These are phyloP conservation scores for Petroica traversi DNA, from an alignment of 2,113 vertebrate genomes.

Conservation along the genomic window DNA sequence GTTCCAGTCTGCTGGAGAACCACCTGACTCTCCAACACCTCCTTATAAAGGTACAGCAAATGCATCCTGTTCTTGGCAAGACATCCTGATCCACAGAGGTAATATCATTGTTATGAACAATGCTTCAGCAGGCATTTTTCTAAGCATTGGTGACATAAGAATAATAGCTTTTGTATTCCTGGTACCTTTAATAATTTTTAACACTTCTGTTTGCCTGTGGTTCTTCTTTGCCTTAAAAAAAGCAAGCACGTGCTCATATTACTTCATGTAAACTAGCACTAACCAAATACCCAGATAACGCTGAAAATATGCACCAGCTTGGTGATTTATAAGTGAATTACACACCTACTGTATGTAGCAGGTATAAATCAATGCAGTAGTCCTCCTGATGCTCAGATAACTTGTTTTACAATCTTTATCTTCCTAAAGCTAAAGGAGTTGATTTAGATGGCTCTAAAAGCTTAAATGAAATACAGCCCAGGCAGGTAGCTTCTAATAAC, in stretches of 20 bases:
- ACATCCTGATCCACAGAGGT: neutral
- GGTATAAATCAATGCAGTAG: constrained; percentile 39
- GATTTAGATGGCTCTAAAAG: constrained; percentile 58
- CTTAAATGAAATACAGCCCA: constrained; percentile 41
- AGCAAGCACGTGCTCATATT: neutral
- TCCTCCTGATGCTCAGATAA: constrained; percentile 39
- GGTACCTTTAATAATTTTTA: neutral
- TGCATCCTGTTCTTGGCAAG: neutral
- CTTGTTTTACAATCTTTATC: constrained; percentile 59
- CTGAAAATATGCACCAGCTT: neutral
- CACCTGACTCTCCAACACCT: neutral
- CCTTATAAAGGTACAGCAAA: neutral
- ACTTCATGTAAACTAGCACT: neutral
- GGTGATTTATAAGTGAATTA: constrained; percentile 40
- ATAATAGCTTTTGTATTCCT: neutral
- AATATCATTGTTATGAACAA: neutral
- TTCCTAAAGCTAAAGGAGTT: constrained; percentile 47
- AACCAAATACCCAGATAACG: neutral
- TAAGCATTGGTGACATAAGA: neutral
- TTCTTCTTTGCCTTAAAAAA: neutral
- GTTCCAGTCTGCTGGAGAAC: neutral
- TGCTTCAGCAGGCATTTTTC: neutral
- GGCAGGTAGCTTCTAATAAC: constrained; percentile 31
- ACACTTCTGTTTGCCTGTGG: neutral
- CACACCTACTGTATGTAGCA: constrained; percentile 15